Evolutionary conservation across 1,140 invertebrate genomes (phyloP).

Genomic region (Pentalonia nigronervosa): DNA sequence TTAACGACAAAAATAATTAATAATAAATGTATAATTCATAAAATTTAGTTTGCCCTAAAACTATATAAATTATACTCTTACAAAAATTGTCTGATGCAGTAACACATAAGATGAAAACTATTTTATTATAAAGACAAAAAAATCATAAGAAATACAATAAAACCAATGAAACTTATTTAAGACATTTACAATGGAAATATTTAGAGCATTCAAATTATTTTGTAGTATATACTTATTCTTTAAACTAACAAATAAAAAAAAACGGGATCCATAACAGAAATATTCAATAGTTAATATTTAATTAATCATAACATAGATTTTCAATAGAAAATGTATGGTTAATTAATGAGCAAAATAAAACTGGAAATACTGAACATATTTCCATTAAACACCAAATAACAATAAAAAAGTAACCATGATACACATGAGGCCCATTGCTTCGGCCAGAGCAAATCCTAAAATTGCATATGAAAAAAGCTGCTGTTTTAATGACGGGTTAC

Average conservation of each 20-base stretch:
- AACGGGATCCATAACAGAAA: neutral
- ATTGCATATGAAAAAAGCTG: constrained; percentile 94
- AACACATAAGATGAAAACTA: neutral
- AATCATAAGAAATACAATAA: neutral
- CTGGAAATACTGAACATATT: neutral
- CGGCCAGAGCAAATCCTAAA: constrained; percentile 91
- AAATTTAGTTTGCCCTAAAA: neutral
- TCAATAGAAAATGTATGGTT: neutral
- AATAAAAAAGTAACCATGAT: constrained; percentile 94
- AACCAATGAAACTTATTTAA: neutral
- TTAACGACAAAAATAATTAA: neutral
- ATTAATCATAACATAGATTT: neutral
- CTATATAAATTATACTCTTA: neutral
- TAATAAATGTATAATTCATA: neutral
- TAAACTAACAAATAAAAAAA: neutral
- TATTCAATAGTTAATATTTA: neutral
- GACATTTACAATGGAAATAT: neutral
- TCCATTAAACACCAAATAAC: constrained; percentile 76
- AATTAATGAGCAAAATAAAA: neutral
- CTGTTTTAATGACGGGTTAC: constrained; percentile 92
- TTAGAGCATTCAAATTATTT: neutral
- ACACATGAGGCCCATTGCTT: constrained; percentile 96
- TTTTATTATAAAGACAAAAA: neutral
- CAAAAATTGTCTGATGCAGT: neutral
- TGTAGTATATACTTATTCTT: neutral